These are phyloP conservation scores for Xanthia togata DNA, from an alignment of 2,888 invertebrate genomes.

Conservation along the genomic window DNA sequence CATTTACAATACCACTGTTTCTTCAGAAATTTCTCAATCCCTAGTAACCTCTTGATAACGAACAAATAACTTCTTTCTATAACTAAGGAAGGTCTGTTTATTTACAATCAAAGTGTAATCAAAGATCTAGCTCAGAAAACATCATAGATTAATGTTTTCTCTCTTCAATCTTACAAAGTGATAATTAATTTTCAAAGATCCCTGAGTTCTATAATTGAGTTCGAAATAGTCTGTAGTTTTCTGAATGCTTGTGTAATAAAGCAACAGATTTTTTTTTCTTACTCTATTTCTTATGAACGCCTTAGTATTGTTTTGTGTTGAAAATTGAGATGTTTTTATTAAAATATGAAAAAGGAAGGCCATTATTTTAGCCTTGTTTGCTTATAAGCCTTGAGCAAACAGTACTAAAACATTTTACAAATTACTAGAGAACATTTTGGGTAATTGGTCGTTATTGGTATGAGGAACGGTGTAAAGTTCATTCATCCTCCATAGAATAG, in stretches of 20 bases:
- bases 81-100: neutral
- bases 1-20: neutral
- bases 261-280: too few relatives aligned
- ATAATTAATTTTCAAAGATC: too few relatives aligned
- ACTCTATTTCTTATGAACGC: neutral
- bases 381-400: neutral
- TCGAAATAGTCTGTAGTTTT: too few relatives aligned
- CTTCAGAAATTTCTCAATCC: neutral
- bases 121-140: neutral
- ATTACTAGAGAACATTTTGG: neutral
- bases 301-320: neutral
- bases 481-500: too few relatives aligned
- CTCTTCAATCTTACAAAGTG: too few relatives aligned
- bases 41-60: neutral
- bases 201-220: too few relatives aligned
- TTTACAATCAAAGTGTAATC: neutral
- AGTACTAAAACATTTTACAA: neutral
- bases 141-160: too few relatives aligned
- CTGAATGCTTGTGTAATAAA: too few relatives aligned
- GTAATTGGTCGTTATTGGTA: neutral
- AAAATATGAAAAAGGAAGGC: too few relatives aligned
- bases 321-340: neutral
- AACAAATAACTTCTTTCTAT: too few relatives aligned
- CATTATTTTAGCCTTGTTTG: neutral
- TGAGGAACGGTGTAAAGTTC: too few relatives aligned